phyloP scores from a whole-genome alignment of 2,797 vertebrate species.

The Malacoraja senta region DNA sequence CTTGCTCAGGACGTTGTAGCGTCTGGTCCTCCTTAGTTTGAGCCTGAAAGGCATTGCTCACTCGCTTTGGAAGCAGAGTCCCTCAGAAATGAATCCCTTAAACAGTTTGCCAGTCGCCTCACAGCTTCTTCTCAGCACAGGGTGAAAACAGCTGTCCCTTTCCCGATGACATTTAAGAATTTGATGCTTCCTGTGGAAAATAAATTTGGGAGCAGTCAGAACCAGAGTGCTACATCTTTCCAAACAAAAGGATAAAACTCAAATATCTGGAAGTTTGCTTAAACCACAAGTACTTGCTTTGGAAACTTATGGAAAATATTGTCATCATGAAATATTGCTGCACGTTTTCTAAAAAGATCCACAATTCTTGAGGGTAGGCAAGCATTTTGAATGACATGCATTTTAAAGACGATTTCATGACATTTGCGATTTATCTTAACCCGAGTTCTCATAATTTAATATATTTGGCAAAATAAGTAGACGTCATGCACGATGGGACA shows the following conservation, averaged over 20 bases:
- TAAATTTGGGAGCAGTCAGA: slow-evolving; percentile 39
- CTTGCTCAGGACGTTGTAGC: slow-evolving; percentile 95
- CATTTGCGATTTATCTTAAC: not conserved
- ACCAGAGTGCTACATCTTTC: not conserved
- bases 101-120: slow-evolving; percentile 53
- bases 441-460: not conserved
- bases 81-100: slow-evolving; percentile 45
- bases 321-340: not conserved
- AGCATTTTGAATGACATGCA: not conserved
- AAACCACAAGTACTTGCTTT: not conserved
- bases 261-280: not conserved
- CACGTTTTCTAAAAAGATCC: not conserved
- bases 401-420: not conserved
- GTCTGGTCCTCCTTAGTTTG: slow-evolving; percentile 80
- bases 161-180: slow-evolving; percentile 59
- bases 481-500: not conserved
- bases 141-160: slow-evolving; percentile 67
- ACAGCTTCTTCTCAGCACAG: slow-evolving; percentile 50
- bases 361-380: not conserved
- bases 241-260: not conserved
- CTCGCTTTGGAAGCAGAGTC: slow-evolving; percentile 42
- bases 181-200: slow-evolving; percentile 51
- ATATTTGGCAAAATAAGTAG: not conserved
- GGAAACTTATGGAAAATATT: not conserved
- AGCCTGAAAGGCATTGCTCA: slow-evolving; percentile 85